Evolutionary conservation across 2,888 invertebrate species (phyloP), one percentile per base, ranked within the genome.

Genomic region (Cenopis cana): DNA sequence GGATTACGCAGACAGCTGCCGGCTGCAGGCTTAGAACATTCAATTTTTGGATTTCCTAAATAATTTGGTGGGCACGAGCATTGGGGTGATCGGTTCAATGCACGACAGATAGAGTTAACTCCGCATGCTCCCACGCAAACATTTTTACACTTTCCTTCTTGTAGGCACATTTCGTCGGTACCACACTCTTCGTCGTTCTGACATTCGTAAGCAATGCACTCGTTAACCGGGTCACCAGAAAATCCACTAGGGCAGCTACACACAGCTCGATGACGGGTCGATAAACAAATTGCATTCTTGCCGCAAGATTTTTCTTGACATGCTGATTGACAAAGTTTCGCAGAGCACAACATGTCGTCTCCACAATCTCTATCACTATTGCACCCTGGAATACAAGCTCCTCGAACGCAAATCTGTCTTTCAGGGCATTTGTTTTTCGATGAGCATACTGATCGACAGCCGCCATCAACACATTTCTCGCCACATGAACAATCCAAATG

Each of bases 201-300:
- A 79, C 98, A 98, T 89, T 97, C 97, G 75, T 96, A 96, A 74
- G 96, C 94, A 74, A 95, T 95, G 80, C 98, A 98, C 80, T 95
- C 95, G 75, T 95, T 95, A 71, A 94, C 95, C 0, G 98, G 97
- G 82, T 98, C 97, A 0, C 97, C 97, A 76, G 96, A 96, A 82
- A 94, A 97, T 17, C 98, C 97, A 81, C 97, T 97, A 0, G 97
- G 97, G 82, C 98, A 98, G 72, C 97, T 94, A 83, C 98, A 98
- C 4, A 98, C 95, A 56, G 97, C 96, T 54, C 97, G 95, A 86
- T 98, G 98, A 76, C 96, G 96, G 2, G 96, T 95, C 0, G 97
- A 95, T 75, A 95, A 95, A 82, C 98, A 98, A 1, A 97, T 83
- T 0, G 98, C 97, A 83, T 97, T 96, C 76, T 95, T 95, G 5